Base-by-base conservation (phyloP, 2,888 invertebrate species). In the Gonocerus acuteangulatus region DNA sequence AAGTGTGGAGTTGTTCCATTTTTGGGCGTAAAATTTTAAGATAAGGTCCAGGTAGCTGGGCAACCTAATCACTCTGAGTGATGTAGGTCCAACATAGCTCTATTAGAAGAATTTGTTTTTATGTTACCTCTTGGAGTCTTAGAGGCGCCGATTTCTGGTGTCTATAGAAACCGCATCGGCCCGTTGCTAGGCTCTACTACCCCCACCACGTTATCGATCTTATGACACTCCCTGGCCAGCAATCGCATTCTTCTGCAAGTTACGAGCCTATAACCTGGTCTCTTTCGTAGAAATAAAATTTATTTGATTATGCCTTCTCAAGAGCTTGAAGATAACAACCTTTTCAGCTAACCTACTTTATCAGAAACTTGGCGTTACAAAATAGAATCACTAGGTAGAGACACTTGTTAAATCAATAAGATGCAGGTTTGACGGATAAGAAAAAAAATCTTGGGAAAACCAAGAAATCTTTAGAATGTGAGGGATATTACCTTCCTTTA, bases 141-240 rank as follows among this genome's bases (percentile, higher is more conserved):
- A n/a, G 45, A 32, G 48, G 59, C 48, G 59, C 48, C 36, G 48
- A 48, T 48, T 48, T 44, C 44, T 66, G 66, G 69, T 69, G 69
- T 61, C 70, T 70, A 69, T 70, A 69, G 67, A 69, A 68, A 70
- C 70, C 67, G 69, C 70, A 69, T 69, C 69, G 66, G 63, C 52
- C 67, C 66, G 68, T 68, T 68, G 68, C 68, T 68, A 68, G 66
- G 68, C 60, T 65, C 60, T 62, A 58, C 13, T 39, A 47, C 61
- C 60, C 48, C 60, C 57, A 57, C 57, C 57, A 57, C 57, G 32
- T 9, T 57, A 44, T 57, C 57, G 57, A 44, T 45, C 21, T 27
- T 32, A 27, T n/a, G n/a, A 3, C n/a, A n/a, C 3, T 15, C 15
- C 39, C 39, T 27, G 27, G 4, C 27, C 27, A 9, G n/a, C n/a